These are phyloP conservation scores for Epizoanthus fatuus DNA, from an alignment of 92 coral and sea anemone genomes.

Conservation along the genomic window DNA sequence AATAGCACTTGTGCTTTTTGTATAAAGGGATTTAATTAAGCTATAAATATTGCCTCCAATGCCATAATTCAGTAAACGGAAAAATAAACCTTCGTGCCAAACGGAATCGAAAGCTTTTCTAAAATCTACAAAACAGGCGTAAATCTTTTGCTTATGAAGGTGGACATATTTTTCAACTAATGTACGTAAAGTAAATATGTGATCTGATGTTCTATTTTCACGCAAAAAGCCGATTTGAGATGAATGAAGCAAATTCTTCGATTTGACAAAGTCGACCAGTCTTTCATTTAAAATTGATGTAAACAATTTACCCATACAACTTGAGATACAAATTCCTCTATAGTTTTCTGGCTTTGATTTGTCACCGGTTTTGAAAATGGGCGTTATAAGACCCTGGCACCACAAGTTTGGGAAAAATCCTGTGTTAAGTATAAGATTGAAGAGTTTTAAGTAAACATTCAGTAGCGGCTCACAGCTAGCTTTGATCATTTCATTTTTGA, in stretches of 20 bases:
- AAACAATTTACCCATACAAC: constrained; percentile 17
- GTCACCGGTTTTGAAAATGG: constrained; percentile 32
- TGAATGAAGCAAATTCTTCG: constrained; percentile 23
- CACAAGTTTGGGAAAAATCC: constrained; percentile 8
- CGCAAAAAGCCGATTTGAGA: constrained; percentile 44
- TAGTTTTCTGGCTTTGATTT: constrained; percentile 7
- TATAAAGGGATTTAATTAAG: background rate
- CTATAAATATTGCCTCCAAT: no score
- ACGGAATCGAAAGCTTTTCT: no score
- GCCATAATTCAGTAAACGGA: constrained; percentile 1
- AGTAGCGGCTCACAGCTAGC: constrained; percentile 3
- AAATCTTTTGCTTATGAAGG: constrained; percentile 4
- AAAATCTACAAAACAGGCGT: no score
- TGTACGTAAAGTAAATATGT: background rate
- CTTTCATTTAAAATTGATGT: constrained; percentile 14
- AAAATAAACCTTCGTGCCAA: no score
- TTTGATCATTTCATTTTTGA: constrained; percentile 24
- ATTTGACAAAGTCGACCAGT: background rate
- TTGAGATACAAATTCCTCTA: constrained; percentile 14
- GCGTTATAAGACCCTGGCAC: background rate
- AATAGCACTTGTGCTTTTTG: constrained; percentile 1
- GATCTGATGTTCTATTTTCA: constrained; percentile 10
- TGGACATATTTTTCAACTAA: background rate
- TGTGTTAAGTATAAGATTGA: constrained; percentile 27
- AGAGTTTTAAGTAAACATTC: constrained; percentile 16